Evolutionary conservation across 2,797 vertebrate genomes (phyloP), one percentile per base, ranked within the genome.

Genomic region (Leptodactylus fallax): DNA sequence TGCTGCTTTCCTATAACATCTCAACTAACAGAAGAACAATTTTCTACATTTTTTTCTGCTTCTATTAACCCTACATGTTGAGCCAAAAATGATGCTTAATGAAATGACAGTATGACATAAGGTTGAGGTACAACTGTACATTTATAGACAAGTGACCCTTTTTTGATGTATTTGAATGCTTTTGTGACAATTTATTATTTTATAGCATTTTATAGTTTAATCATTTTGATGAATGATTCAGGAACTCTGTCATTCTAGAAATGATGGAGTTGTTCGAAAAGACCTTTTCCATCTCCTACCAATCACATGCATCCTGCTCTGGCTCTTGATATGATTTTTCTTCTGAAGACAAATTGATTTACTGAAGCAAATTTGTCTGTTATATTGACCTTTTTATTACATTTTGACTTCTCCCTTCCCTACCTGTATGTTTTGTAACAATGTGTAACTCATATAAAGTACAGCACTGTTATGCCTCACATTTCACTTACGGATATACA

Each of bases 341-440:
- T 86, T 55, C 23, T 69, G 60, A 65, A 67, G 47, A 53, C 23
- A 79, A 86, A 86, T 86, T 67, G 84, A 86, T 79, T 86, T 69
- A 69, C 85, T 79, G 61, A 12, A 69, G 14, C 49, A 79, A 69
- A 86, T 56, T 56, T 55, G 61, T 86, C 61, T 86, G 72, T 21
- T 51, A 67, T 86, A 19, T 58, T 86, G 76, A 79, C 77, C 77
- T 79, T 79, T 86, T 86, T 47, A 86, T 79, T 86, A 79, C 71
- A 60, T 45, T 79, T 56, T 79, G 61, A 79, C 60, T 16, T 86
- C 51, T 69, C 25, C 27, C 49, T 79, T 17, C 69, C 49, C 77
- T 69, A 45, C 63, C 76, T 86, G 60, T 17, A 79, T 79, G 25
- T 79, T 71, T 86, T 79, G 74, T 65, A 85, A 47, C 23, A 78